Evolutionary conservation across 2,888 invertebrate genomes (phyloP), one percentile per base, ranked within the genome.

Genomic region (Toxonevra muliebris): DNA sequence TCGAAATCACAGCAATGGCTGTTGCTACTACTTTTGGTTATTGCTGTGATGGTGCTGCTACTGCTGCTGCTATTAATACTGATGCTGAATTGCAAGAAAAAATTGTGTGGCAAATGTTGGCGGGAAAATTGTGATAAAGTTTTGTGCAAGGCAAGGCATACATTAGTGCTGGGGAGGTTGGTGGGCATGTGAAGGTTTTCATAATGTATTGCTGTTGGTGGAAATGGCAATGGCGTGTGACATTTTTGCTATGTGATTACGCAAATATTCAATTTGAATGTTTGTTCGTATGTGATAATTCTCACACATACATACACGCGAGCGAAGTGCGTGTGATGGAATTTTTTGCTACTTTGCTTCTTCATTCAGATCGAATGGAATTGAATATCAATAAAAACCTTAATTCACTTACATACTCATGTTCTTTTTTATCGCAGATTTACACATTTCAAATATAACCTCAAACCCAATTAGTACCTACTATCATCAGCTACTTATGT

Each of bases 1-100:
- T 80, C 80, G 80, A 81, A 81, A 81, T 81, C 80, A 81, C 80
- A 76, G 79, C 80, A 79, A 81, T 79, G 79, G 70, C 65, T 59
- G 66, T 53, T 62, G 66, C 68, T 70, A 69, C 66, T 69, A 57
- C 62, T 68, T n/a, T n/a, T n/a, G n/a, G 52, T 55, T 65, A 10
- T 20, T 50, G 30, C 30, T 30, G 30, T 30, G 30, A 30, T 30
- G 30, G 30, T 7, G 30, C 30, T 65, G 76, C 68, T 79, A 73
- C 69, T 68, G 42, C 58, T 52, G 48, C 30, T 64, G 67, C 53
- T 43, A 13, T 5, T 58, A 58, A 13, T 30, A 42, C 40, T 48
- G 15, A 52, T 73, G 74, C 76, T 76, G 77, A 76, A 66, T 73
- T 73, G 73, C 74, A 73, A 59, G 70, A 74, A 69, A 65, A 70